phyloP scores from a whole-genome alignment of 2,113 vertebrate genomes.

The Numida meleagris region DNA sequence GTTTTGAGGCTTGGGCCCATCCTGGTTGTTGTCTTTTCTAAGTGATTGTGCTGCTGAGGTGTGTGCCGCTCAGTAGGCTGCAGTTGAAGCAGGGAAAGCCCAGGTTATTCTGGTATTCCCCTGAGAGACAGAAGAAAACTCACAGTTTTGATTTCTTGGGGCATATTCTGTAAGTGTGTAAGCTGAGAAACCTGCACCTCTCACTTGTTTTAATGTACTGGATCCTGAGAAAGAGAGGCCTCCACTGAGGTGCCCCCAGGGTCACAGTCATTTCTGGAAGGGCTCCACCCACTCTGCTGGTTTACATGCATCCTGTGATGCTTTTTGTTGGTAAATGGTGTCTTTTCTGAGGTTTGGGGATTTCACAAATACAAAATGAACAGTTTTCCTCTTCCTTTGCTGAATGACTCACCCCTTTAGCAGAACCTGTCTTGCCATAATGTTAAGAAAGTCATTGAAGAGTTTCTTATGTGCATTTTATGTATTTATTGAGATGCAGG shows the following conservation, averaged over 20 bases:
- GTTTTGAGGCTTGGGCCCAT: background rate
- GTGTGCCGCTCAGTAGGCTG: background rate
- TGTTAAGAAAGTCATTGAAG: background rate
- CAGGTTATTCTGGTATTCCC: constrained; percentile 52
- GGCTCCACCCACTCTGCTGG: constrained; percentile 5
- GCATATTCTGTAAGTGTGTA: background rate
- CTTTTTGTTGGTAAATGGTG: constrained; percentile 63
- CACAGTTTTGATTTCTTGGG: constrained; percentile 12
- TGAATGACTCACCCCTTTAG: constrained; percentile 51
- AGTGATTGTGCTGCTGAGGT: background rate
- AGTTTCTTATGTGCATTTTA: background rate
- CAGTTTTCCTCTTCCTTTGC: constrained; percentile 55
- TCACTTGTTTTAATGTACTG: background rate
- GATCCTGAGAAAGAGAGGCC: constrained; percentile 52
- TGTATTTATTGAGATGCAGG: background rate
- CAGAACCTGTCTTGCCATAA: constrained; percentile 32
- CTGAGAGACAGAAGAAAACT: background rate
- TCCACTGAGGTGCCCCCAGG: background rate
- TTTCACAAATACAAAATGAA: constrained; percentile 55
- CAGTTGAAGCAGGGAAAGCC: constrained; percentile 2
- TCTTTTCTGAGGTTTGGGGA: constrained; percentile 61
- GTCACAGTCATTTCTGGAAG: constrained; percentile 61
- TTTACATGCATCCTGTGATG: constrained; percentile 55
- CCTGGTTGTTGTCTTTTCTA: background rate
- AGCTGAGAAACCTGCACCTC: constrained; percentile 28